Evolutionary conservation across 2,113 vertebrate genomes (phyloP), one percentile per base, ranked within the genome.

Genomic region (Piaya cayana): DNA sequence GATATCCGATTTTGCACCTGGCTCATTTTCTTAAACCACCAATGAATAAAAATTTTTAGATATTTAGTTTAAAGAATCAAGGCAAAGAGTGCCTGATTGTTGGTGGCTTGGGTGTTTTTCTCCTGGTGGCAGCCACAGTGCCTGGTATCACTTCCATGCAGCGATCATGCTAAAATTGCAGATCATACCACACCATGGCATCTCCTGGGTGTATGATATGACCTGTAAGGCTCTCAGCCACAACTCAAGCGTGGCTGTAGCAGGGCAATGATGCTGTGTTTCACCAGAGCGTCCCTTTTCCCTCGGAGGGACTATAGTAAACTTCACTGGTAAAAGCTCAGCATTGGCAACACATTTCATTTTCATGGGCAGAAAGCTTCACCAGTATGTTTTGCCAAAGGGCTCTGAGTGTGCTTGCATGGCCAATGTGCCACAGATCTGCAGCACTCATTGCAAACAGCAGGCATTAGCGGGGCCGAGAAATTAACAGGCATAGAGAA

Each of bases 391-490:
- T 80, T 74, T 68, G 43, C 39, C 39, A 4, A 47, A 85, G 34
- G 23, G 19, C 13, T 70, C 45, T 2, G 18, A n/a, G 30, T 12
- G 37, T 3, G 6, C 9, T 4, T 0, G 0, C 43, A 2, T 43
- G 91, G 39, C n/a, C 50, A 36, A 2, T 0, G 15, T 8, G 20
- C 39, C 4, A 9, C 15, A 9, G 49, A n/a, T 5, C 62, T 53
- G 39, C 39, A 25, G 77, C 79, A 22, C 58, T 91, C 74, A 19
- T 22, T 64, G 72, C 15, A 85, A 62, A 69, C 49, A 65, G n/a
- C 56, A 53, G 36, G 37, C 47, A 29, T 59, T 32, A 75, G 60
- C 20, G 36, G 9, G 43, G 18, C 36, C 58, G 67, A 36, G 49
- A 84, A 72, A 1, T 1, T 27, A 55, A 34, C 15, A 64, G 22